Evolutionary conservation across 1,140 invertebrate species (phyloP).

Genomic region (Muscidifurax raptorellus): DNA sequence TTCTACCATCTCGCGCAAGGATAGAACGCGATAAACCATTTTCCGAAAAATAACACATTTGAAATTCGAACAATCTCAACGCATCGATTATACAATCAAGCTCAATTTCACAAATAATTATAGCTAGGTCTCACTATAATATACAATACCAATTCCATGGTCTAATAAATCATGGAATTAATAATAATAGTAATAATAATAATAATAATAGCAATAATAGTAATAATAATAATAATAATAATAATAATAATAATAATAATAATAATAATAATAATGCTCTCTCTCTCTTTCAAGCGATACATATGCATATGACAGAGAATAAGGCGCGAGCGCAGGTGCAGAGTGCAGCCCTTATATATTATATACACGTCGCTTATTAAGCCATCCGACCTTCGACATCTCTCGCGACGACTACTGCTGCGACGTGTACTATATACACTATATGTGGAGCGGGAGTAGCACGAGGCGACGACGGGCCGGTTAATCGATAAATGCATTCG

Average conservation of each 20-base stretch:
- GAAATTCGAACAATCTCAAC: too few species aligned
- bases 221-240: not conserved
- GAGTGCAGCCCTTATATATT: not conserved
- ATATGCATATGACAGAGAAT: too few species aligned
- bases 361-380: not conserved
- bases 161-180: constrained; percentile 28
- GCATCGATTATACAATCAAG: too few species aligned
- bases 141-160: not conserved
- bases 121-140: too few species aligned
- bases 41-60: too few species aligned
- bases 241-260: too few species aligned
- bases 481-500: constrained; percentile 44
- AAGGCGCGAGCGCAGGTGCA: not conserved
- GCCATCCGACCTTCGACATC: not conserved
- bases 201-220: not conserved
- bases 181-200: not conserved
- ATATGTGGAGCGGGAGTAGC: not conserved
- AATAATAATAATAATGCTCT: too few species aligned
- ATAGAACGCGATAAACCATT: too few species aligned
- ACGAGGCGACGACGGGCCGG: not conserved
- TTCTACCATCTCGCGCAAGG: too few species aligned
- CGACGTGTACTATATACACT: not conserved
- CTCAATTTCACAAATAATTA: too few species aligned
- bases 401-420: not conserved
- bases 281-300: too few species aligned